Evolutionary conservation across 2,888 invertebrate species (phyloP), one percentile per base, ranked within the genome.

Genomic region (Nebria salina): DNA sequence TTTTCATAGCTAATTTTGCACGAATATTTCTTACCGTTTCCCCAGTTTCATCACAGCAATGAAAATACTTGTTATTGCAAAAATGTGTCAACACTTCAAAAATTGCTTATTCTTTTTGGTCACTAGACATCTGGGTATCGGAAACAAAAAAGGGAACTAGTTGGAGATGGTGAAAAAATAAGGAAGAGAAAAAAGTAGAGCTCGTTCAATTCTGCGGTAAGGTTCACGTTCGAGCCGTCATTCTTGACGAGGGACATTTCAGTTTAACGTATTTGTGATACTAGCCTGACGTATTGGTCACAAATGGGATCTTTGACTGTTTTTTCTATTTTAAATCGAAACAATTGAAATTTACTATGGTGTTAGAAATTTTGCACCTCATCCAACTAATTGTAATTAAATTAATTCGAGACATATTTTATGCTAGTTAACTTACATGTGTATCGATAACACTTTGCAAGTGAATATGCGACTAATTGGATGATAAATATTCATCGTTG

Each of bases 211-310:
- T 75, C 64, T 64, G 64, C 15, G 64, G 75, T 64, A 75, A 75
- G 54, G 20, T 43, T 15, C 73, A 43, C 42, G 73, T 70, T 75
- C 75, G 54, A 20, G 54, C 26, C 64, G 54, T 75, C 75, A 75
- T 64, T 54, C 20, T 64, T 15, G 75, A 75, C 75, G 64, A 75
- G 75, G 75, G 75, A 75, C 64, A 64, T 43, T 75, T 75, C 75
- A 75, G 75, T 75, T 75, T 73, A 73, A 73, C 64, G 75, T 64
- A 75, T 75, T 75, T 42, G 75, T 43, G 75, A 75, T 75, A 75
- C 43, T 34, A 2, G 70, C 3, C 75, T 20, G 75, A 75, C 65
- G 65, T 75, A 75, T 75, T 75, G 75, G 75, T 75, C 75, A 65
- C 65, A 65, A 65, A 26, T 54, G 75, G 70, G 26, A 26, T 13